Percentiles rank a stretch among this genome's conserved stretches.
Conservation (phyloP, 2,797 vertebrate species). For the Eulemur albifrons region DNA sequence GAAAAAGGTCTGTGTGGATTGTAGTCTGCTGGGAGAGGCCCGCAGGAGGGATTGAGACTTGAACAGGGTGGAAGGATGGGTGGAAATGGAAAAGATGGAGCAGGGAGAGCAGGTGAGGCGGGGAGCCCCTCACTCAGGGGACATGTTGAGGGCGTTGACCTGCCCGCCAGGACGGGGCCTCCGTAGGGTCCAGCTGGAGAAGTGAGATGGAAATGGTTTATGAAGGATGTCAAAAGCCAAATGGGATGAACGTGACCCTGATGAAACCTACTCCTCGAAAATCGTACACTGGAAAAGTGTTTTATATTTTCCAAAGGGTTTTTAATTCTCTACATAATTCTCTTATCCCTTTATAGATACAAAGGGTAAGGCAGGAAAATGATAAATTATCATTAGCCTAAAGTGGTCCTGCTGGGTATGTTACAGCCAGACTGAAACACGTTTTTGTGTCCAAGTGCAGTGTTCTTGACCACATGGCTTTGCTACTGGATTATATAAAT, state of each 20-base stretch:
- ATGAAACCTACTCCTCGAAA: background rate
- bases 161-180: background rate
- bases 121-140: no score
- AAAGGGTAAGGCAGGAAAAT: background rate
- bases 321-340: background rate
- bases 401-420: background rate
- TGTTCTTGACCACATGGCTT: background rate
- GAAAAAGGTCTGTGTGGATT: background rate
- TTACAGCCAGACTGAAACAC: background rate
- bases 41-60: background rate
- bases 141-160: background rate
- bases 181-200: background rate
- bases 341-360: background rate
- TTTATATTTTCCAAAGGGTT: background rate
- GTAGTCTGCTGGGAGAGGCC: background rate
- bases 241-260: background rate
- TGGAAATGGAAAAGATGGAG: background rate
- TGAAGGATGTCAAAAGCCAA: background rate
- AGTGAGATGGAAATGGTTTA: background rate
- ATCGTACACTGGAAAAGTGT: background rate
- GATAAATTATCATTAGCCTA: background rate
- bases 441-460: background rate
- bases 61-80: background rate
- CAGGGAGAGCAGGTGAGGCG: background rate
- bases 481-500: background rate